Conservation (phyloP, 2,797 vertebrate species). For the Aldrovandia affinis region DNA sequence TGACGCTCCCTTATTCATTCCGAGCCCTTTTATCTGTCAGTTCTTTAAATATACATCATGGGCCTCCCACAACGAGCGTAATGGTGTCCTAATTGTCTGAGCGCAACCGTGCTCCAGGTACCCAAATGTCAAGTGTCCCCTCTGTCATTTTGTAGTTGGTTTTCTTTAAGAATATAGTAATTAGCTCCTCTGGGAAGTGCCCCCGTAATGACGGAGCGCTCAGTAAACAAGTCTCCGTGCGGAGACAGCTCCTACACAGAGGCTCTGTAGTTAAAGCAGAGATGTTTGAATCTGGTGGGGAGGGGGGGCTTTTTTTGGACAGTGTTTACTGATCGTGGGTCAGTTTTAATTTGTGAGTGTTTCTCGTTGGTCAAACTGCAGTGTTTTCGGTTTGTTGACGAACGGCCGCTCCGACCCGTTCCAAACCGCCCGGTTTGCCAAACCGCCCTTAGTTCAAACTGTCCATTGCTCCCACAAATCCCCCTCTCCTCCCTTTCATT, state of each 20-base stretch:
- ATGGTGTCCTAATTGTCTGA: slow-evolving; percentile 73
- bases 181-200: slow-evolving; percentile 78
- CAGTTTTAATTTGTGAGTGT: neutral
- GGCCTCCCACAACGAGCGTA: slow-evolving; percentile 63
- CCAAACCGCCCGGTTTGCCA: too few relatives aligned
- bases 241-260: slow-evolving; percentile 57
- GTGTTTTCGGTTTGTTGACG: too few relatives aligned
- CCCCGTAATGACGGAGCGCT: slow-evolving; percentile 67
- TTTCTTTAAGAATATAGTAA: slow-evolving; percentile 65
- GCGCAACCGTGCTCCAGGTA: slow-evolving; percentile 67
- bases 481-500: too few relatives aligned
- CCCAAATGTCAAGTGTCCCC: slow-evolving; percentile 77
- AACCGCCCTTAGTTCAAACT: too few relatives aligned
- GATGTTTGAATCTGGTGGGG: neutral
- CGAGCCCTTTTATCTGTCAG: slow-evolving; percentile 61
- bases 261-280: slow-evolving; percentile 45
- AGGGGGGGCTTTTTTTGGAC: neutral
- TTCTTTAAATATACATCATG: slow-evolving; percentile 57
- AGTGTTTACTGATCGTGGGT: neutral
- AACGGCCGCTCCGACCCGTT: too few relatives aligned
- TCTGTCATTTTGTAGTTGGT: slow-evolving; percentile 60
- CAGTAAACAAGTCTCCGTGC: slow-evolving; percentile 59
- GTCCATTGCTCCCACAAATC: too few relatives aligned
- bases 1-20: slow-evolving; percentile 8
- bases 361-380: too few relatives aligned